A percentile compares a stretch with the other conserved stretches of the same genome.
phyloP scores from a whole-genome alignment of 2,888 invertebrate genomes.

The Aphidoletes aphidimyza region DNA sequence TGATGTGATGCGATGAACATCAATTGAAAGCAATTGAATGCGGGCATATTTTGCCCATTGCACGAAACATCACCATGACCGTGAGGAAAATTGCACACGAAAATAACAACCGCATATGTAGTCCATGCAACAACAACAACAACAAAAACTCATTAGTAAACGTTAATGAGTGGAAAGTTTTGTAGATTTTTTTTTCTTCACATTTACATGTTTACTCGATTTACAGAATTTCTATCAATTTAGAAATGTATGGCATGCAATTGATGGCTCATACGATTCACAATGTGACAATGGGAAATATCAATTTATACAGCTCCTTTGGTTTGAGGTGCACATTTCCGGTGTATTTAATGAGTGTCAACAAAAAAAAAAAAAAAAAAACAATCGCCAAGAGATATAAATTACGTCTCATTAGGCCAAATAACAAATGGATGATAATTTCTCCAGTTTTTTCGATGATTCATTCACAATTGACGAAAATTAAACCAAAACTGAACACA shows the following conservation, averaged over 20 bases:
- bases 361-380: too few relatives aligned
- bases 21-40: not conserved
- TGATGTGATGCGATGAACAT: not conserved
- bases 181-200: not conserved
- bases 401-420: not conserved
- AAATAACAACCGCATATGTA: not conserved
- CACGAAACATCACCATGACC: not conserved
- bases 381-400: not conserved
- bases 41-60: not conserved
- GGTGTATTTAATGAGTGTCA: not conserved
- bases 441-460: not conserved
- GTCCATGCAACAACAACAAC: too few relatives aligned
- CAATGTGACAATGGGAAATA: too few relatives aligned
- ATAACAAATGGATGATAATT: not conserved
- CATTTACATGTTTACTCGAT: slow-evolving; percentile 41
- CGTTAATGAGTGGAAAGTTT: slow-evolving; percentile 36
- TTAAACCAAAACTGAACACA: not conserved
- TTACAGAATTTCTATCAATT: not conserved
- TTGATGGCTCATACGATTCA: not conserved
- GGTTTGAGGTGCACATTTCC: not conserved
- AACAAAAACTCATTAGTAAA: slow-evolving; percentile 10
- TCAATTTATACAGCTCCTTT: too few relatives aligned
- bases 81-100: too few relatives aligned
- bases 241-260: not conserved
- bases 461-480: not conserved